Evolutionary conservation across 1,140 invertebrate species (phyloP).

Genomic region (Eriosoma lanigerum): DNA sequence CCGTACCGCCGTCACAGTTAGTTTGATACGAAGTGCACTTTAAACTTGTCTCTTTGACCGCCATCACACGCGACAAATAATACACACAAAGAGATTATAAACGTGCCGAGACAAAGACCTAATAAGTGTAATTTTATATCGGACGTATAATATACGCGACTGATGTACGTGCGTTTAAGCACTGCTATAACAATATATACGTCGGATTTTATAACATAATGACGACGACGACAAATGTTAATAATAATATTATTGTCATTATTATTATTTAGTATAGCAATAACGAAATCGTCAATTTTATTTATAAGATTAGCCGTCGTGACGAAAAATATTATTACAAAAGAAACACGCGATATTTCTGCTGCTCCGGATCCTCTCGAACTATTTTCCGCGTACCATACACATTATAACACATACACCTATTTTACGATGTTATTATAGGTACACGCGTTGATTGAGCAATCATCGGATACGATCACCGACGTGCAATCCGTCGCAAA

Average conservation of each 20-base stretch:
- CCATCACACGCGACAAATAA: conserved; percentile 2
- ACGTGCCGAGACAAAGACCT: background rate
- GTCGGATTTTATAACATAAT: background rate
- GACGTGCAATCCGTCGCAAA: conserved; percentile 23
- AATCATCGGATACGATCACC: conserved; percentile 1
- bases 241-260: background rate
- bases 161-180: conserved; percentile 17
- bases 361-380: background rate
- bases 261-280: background rate
- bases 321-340: conserved; percentile 12
- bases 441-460: conserved; percentile 2
- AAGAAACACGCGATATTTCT: background rate
- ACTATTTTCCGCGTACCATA: background rate
- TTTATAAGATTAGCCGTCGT: conserved; percentile 20
- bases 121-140: background rate
- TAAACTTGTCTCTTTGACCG: conserved; percentile 42
- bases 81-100: conserved; percentile 19
- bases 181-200: background rate
- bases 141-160: background rate
- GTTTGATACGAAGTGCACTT: conserved; percentile 33
- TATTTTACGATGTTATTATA: background rate
- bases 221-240: background rate
- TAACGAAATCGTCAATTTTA: background rate
- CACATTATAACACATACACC: background rate
- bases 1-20: conserved; percentile 31